Conservation (phyloP, 37 sponge, comb jelly and placozoan species). For the Hormiphora californensis region DNA sequence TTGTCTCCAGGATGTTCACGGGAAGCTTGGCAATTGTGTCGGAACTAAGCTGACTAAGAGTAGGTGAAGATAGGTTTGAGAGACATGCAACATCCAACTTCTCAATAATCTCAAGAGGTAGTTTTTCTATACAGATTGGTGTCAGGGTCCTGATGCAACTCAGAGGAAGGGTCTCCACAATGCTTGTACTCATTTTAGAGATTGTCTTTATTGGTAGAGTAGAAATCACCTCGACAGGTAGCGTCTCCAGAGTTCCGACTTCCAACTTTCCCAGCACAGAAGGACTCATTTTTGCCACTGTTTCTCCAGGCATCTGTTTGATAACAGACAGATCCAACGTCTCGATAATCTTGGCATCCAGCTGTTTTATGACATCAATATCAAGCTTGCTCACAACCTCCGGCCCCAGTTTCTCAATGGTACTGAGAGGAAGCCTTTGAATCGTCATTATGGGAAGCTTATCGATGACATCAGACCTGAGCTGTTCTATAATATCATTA, state of each 20-base stretch:
- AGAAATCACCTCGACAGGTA: not conserved
- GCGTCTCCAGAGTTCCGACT: not conserved
- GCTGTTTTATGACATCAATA: not conserved
- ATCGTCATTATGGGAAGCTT: slow-evolving; percentile 35
- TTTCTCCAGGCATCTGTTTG: not conserved
- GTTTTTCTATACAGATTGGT: not conserved
- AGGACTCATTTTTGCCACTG: slow-evolving; percentile 13
- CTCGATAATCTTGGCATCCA: not conserved
- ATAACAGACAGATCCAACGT: not conserved
- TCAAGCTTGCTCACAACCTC: not conserved
- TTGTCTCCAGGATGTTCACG: not conserved
- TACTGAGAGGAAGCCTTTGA: not conserved
- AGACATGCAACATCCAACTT: not conserved
- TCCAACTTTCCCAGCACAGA: not conserved
- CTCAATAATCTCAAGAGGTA: not conserved
- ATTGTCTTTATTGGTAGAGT: not conserved
- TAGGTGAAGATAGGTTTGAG: not conserved
- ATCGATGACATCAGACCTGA: slow-evolving; percentile 6
- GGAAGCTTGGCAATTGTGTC: not conserved
- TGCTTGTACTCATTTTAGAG: not conserved
- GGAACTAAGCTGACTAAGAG: not conserved
- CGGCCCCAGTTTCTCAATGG: not conserved
- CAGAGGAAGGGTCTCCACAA: not conserved
- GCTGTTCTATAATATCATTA: not conserved
- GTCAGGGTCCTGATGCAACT: slow-evolving; percentile 18